Evolutionary conservation across 2,888 invertebrate genomes (phyloP), one percentile per base, ranked within the genome.

Genomic region (Eutolmus rufibarbis): DNA sequence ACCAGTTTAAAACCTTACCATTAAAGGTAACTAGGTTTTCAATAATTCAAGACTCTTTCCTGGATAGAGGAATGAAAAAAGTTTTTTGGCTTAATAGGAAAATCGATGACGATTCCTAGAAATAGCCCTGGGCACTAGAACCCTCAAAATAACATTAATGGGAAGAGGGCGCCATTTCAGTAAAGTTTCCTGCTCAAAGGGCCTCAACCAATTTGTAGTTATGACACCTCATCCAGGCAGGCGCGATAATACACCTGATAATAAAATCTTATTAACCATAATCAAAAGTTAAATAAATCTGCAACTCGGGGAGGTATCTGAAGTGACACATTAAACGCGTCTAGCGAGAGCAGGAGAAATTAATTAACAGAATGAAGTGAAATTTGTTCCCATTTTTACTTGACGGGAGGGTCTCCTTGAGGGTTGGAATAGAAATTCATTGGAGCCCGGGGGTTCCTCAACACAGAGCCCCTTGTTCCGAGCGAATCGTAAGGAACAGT

Each of bases 211-310:
- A 66, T 66, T 66, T 66, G 66, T 66, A 66, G 66, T 66, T 66
- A 66, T 66, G 28, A 66, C 66, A 66, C 23, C 66, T 66, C 51
- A 76, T 34, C 40, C 40, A n/a, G 76, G 34, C 19, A 5, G 81
- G 56, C 12, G 51, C 37, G 40, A 37, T 43, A 66, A 40, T 84
- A 74, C 14, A 74, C 14, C 19, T 14, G 31, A 57, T 51, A n/a
- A 82, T 57, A 31, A 82, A 82, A 34, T 31, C 28, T 74, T 85
- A 85, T 43, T 74, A 85, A 74, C 46, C 16, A 34, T 46, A 43
- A 74, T 85, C 85, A 85, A 85, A 74, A 85, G 85, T 74, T 46
- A 43, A 43, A 46, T 74, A 85, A 85, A 85, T 74, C 85, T 34
- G 19, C 57, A 66, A 46, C 57, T 16, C 28, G 66, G 37, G 66